Evolutionary conservation across 2,888 invertebrate species (phyloP).

Genomic region (Oxyscelio sp.): DNA sequence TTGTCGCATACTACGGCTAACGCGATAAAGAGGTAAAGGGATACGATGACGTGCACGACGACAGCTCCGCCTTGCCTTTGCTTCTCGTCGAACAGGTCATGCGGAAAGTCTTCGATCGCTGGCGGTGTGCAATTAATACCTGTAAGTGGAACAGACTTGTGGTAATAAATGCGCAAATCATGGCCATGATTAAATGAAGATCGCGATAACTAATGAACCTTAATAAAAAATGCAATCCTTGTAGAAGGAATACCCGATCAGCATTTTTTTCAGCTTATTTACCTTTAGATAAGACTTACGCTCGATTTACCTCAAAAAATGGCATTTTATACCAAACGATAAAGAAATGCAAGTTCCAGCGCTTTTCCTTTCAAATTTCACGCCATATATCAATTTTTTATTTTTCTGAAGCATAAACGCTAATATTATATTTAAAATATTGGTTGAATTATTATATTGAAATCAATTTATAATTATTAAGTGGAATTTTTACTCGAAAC

Average conservation of each 20-base stretch:
- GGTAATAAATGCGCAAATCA: conserved; percentile 55
- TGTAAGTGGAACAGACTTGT: conserved; percentile 71
- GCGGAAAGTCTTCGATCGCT: conserved; percentile 91
- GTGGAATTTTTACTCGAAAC: too few relatives aligned
- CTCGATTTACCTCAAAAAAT: neutral
- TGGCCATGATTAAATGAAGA: conserved; percentile 38
- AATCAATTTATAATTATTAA: too few relatives aligned
- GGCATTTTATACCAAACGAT: neutral
- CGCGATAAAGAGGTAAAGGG: conserved; percentile 91
- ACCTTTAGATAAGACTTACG: neutral
- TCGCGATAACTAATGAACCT: conserved; percentile 23
- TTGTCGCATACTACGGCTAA: conserved; percentile 92
- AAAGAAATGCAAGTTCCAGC: neutral
- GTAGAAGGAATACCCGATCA: conserved; percentile 8
- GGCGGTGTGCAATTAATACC: conserved; percentile 90
- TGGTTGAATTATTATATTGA: too few relatives aligned
- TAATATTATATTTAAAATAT: too few relatives aligned
- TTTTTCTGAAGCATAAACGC: too few relatives aligned
- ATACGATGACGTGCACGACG: conserved; percentile 90
- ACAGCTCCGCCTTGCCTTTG: conserved; percentile 90
- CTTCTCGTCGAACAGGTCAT: conserved; percentile 90
- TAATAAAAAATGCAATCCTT: conserved; percentile 9
- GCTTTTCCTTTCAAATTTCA: neutral
- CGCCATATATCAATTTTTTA: neutral
- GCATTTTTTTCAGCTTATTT: conserved; percentile 13